phyloP scores from a whole-genome alignment of 2,888 invertebrate species.

The Orthosia cruda region DNA sequence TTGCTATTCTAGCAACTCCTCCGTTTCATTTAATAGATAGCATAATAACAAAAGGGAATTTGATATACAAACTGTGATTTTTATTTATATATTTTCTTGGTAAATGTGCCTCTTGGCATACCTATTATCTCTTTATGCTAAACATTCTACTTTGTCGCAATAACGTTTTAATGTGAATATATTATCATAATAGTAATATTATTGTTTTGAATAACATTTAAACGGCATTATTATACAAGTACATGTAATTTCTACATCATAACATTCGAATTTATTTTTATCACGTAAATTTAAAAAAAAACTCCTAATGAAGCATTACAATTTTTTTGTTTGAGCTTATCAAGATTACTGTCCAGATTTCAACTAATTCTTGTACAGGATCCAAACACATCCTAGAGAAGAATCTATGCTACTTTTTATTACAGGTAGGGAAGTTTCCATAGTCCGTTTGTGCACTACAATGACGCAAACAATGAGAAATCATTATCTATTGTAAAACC shows the following conservation, averaged over 20 bases:
- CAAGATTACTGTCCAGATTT: background rate
- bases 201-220: background rate
- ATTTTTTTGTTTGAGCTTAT: background rate
- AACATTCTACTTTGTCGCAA: background rate
- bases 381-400: background rate
- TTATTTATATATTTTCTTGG: background rate
- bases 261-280: background rate
- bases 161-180: conserved; percentile 10
- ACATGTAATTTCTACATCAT: background rate
- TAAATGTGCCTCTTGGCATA: background rate
- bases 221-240: conserved; percentile 2
- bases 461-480: conserved; percentile 26
- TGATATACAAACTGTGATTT: background rate
- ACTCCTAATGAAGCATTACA: background rate
- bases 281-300: background rate
- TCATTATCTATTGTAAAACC: conserved; percentile 5
- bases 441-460: background rate
- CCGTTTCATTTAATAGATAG: no score
- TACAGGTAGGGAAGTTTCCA: background rate
- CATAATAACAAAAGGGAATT: background rate
- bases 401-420: background rate
- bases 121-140: background rate
- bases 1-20: background rate
- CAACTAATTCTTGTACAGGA: background rate
- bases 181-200: background rate